phyloP scores from a whole-genome alignment of 2,113 vertebrate species.

The Hippopotamus amphibius region DNA sequence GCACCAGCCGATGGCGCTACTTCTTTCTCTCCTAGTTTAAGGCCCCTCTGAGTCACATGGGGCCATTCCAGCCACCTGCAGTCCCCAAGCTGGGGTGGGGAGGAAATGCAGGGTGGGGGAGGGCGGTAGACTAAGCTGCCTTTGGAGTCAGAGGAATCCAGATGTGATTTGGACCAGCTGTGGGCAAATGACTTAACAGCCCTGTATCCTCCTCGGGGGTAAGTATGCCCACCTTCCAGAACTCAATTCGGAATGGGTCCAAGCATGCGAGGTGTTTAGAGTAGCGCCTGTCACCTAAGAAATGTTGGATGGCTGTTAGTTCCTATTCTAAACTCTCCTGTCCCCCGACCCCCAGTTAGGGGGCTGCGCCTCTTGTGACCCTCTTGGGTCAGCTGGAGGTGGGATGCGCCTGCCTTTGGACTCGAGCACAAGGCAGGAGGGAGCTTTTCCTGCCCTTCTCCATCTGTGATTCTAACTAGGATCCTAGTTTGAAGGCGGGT shows the following conservation, averaged over 20 bases:
- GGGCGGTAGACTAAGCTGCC: fast-evolving
- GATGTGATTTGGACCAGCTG: background rate
- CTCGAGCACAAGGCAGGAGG: background rate
- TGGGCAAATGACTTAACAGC: background rate
- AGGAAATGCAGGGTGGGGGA: background rate
- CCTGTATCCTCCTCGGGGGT: background rate
- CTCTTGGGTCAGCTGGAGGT: background rate
- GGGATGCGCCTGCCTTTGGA: background rate
- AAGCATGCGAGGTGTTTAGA: background rate
- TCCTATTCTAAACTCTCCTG: background rate
- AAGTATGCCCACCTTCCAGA: no score
- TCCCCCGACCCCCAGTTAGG: no score
- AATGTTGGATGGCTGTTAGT: background rate
- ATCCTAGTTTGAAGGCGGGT: background rate
- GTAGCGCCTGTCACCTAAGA: background rate
- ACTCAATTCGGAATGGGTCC: background rate
- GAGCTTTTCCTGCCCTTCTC: background rate
- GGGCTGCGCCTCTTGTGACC: fast-evolving
- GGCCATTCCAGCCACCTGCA: background rate
- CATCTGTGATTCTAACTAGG: background rate
- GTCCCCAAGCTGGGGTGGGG: background rate
- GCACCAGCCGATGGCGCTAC: slow-evolving; percentile 32
- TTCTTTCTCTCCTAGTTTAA: background rate
- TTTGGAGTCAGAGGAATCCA: background rate
- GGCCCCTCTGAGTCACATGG: background rate